Percentiles rank a stretch among this genome's conserved stretches.
Conservation (phyloP, 1,140 invertebrate genomes). For the Drosophila mauritiana region DNA sequence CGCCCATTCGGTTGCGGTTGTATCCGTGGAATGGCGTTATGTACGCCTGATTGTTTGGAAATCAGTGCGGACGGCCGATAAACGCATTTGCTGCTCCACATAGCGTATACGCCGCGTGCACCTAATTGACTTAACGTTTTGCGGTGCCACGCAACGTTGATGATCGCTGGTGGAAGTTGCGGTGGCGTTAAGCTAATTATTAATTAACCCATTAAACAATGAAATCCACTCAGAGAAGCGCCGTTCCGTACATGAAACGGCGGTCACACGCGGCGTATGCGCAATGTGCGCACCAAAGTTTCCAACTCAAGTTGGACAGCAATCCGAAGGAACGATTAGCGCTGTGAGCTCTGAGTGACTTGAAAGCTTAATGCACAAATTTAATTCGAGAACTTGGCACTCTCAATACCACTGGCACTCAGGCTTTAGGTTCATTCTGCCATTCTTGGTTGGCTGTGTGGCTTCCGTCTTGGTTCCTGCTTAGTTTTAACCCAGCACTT, state of each 20-base stretch:
- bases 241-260: slow-evolving; percentile 32
- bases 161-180: slow-evolving; percentile 50
- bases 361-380: slow-evolving; percentile 32
- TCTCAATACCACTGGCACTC: slow-evolving; percentile 16
- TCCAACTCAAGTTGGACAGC: slow-evolving; percentile 4
- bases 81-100: slow-evolving; percentile 31
- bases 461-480: slow-evolving; percentile 2
- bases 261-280: slow-evolving; percentile 56
- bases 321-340: slow-evolving; percentile 29
- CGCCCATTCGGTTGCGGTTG: slow-evolving; percentile 11
- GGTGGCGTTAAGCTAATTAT: slow-evolving; percentile 66
- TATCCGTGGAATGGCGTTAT: slow-evolving; percentile 9
- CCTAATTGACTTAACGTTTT: slow-evolving; percentile 66
- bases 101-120: slow-evolving; percentile 65
- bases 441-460: not conserved
- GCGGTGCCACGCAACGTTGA: slow-evolving; percentile 45
- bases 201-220: slow-evolving; percentile 75
- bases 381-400: slow-evolving; percentile 34
- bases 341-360: slow-evolving; percentile 18
- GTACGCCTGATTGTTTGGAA: slow-evolving; percentile 8
- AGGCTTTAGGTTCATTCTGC: not conserved
- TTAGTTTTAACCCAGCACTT: not conserved
- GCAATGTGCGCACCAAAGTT: slow-evolving; percentile 44
- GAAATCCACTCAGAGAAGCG: slow-evolving; percentile 54
- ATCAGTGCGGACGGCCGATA: slow-evolving; percentile 36